Conservation (phyloP, 2,888 invertebrate genomes). For the Chrysotoxum bicinctum region DNA sequence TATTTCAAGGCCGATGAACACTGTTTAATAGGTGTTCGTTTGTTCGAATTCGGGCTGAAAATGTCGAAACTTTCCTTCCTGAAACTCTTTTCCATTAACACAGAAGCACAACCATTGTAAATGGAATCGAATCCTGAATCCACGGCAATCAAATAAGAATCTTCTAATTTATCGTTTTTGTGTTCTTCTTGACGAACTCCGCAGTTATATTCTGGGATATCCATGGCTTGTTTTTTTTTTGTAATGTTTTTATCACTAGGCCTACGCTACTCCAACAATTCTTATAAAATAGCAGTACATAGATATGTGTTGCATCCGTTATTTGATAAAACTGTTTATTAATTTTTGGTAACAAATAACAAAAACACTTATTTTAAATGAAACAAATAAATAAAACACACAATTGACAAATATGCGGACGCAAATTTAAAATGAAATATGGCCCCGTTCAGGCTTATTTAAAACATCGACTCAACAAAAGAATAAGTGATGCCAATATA, state of each 20-base stretch:
- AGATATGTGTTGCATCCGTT: conserved; percentile 29
- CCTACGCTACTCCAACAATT: not conserved
- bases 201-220: conserved; percentile 55
- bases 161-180: conserved; percentile 35
- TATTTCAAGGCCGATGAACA: conserved; percentile 21
- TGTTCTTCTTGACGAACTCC: conserved; percentile 40
- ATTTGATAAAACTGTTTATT: conserved; percentile 26
- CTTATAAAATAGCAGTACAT: not conserved
- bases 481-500: conserved; percentile 45
- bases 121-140: conserved; percentile 65
- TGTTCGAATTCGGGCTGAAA: conserved; percentile 36
- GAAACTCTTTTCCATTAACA: conserved; percentile 60
- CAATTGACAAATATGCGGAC: conserved; percentile 34
- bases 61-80: conserved; percentile 57
- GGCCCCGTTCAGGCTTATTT: conserved; percentile 24
- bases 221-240: conserved; percentile 34
- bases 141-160: conserved; percentile 32
- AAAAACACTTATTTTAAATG: conserved; percentile 26
- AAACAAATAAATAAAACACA: conserved; percentile 67
- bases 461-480: not conserved
- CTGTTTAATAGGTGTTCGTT: conserved; percentile 36
- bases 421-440: conserved; percentile 31
- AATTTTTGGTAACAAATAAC: not conserved
- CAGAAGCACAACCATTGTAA: conserved; percentile 42
- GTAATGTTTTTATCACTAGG: not conserved